phyloP scores from a whole-genome alignment of 1,140 invertebrate genomes.

The Schmidtea mediterranea region DNA sequence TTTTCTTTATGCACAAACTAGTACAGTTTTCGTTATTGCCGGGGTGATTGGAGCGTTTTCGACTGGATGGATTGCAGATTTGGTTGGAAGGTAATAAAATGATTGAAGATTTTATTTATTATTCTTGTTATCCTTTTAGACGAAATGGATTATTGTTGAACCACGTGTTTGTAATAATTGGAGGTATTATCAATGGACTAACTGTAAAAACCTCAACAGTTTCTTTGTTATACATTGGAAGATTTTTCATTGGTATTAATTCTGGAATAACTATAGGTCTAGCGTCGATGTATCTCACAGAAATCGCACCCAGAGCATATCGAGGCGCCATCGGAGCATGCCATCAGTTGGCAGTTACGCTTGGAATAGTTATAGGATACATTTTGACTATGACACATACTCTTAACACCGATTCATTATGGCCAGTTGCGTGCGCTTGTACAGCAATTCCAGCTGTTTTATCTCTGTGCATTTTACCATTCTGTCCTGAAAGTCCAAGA shows the following conservation, averaged over 20 bases:
- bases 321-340: constrained; percentile 54
- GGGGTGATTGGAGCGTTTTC: constrained; percentile 61
- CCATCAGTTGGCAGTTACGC: constrained; percentile 57
- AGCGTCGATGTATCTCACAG: constrained; percentile 54
- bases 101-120: no score
- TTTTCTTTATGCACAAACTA: constrained; percentile 35
- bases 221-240: constrained; percentile 39
- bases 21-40: constrained; percentile 58
- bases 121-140: no score
- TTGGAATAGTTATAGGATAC: constrained; percentile 42
- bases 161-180: constrained; percentile 1
- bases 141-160: constrained; percentile 7
- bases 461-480: constrained; percentile 42
- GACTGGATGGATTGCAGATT: constrained; percentile 24
- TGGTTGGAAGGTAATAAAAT: constrained; percentile 1
- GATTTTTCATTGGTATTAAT: constrained; percentile 54
- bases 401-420: constrained; percentile 32
- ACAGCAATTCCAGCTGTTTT: constrained; percentile 47
- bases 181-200: neutral
- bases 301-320: constrained; percentile 52
- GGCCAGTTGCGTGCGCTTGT: constrained; percentile 35
- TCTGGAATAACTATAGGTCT: constrained; percentile 41
- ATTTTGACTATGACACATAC: constrained; percentile 35
- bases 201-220: neutral
- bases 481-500: constrained; percentile 69